Conservation (phyloP, 2,888 invertebrate species). For the Cheilosia scutellata region DNA sequence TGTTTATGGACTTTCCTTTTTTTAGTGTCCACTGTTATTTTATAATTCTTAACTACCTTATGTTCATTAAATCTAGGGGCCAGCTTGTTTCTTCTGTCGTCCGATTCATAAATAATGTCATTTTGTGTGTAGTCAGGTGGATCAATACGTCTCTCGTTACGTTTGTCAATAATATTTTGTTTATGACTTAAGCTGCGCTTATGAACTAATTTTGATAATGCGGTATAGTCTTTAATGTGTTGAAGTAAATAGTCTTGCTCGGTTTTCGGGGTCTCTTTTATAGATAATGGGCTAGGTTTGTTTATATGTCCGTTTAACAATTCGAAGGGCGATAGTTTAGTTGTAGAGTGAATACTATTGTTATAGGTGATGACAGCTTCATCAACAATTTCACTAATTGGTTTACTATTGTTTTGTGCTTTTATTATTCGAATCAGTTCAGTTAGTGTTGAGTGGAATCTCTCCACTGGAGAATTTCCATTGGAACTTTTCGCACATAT, state of each 20-base stretch:
- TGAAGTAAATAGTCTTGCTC: background rate
- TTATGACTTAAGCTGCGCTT: background rate
- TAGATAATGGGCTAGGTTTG: background rate
- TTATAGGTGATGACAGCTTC: no score
- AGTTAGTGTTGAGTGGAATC: background rate
- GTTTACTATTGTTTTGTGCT: no score
- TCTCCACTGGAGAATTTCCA: no score
- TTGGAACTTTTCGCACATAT: background rate
- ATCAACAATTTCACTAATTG: no score
- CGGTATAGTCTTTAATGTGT: background rate
- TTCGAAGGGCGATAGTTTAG: background rate
- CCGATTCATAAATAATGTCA: no score
- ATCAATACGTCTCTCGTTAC: no score
- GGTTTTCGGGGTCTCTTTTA: no score
- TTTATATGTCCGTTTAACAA: background rate
- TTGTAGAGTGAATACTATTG: background rate
- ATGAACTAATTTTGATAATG: background rate
- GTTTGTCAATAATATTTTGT: background rate
- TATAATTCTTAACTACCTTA: no score
- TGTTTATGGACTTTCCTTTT: no score
- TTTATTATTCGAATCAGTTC: background rate
- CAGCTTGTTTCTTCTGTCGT: background rate
- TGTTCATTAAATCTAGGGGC: no score
- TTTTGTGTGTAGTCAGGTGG: no score
- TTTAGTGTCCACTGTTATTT: no score